Evolutionary conservation across 2,888 invertebrate species (phyloP).

Genomic region (Zhuqinia jingwanae): DNA sequence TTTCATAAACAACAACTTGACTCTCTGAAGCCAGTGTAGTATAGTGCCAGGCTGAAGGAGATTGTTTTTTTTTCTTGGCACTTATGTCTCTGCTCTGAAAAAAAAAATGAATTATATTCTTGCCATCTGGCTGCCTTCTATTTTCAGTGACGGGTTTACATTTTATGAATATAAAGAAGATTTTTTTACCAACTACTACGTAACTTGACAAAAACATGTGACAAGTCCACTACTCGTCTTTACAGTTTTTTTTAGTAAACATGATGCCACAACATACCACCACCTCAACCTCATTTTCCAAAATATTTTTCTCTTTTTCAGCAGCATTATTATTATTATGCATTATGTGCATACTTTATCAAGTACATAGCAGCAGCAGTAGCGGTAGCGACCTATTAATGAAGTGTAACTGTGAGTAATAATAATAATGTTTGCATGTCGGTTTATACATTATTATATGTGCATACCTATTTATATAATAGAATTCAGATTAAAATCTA

Average conservation of each 20-base stretch:
- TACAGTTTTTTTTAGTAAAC: no score
- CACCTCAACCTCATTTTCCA: no score
- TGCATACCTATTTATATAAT: no score
- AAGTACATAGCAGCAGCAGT: no score
- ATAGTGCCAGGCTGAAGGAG: not conserved
- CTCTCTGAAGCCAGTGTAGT: not conserved
- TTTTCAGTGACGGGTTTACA: conserved; percentile 40
- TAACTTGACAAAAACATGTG: not conserved
- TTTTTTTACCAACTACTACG: not conserved
- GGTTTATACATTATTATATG: no score
- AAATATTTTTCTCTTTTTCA: no score
- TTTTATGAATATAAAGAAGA: conserved; percentile 25
- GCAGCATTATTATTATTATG: no score
- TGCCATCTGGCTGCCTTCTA: conserved; percentile 53
- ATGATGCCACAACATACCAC: no score
- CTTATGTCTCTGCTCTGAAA: not conserved
- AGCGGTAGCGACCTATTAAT: not conserved
- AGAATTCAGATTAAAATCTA: no score
- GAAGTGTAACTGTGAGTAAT: not conserved
- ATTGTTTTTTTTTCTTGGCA: conserved; percentile 21
- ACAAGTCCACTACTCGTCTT: not conserved
- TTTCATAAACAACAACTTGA: conserved; percentile 1
- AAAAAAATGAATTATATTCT: conserved; percentile 42
- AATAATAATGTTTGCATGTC: no score
- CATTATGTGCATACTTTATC: no score